Evolutionary conservation across 2,113 vertebrate species (phyloP), one percentile per base, ranked within the genome.

Genomic region (Beaufortia kweichowensis): DNA sequence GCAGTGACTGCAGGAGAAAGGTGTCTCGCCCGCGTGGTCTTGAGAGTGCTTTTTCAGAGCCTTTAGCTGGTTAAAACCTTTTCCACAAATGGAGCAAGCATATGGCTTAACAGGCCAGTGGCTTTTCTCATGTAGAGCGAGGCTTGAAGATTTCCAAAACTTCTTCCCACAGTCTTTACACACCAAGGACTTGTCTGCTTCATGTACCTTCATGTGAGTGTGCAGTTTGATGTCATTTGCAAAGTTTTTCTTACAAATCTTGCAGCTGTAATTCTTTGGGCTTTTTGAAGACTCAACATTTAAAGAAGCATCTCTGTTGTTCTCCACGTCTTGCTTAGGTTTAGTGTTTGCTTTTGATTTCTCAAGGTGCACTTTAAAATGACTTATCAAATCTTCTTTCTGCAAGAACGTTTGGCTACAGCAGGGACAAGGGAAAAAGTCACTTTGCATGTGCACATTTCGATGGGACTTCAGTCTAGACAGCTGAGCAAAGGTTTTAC

Each of bases 91-190:
- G 0, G 76, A 80, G 63, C 84, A 87, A 4, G 78, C 77, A 26
- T 84, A 87, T 3, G 86, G 86, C 50, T 85, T 81, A 11, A 84
- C 74, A 41, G 80, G 78, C 82, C 82, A 78, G 79, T 87, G 83
- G 2, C 41, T 82, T 76, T 66, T 82, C 24, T 81, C 75, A 75
- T 87, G 85, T 12, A 28, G 63, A 9, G 11, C 33, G 4, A 81
- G 68, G 56, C 33, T 65, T 57, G 73, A 71, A 4, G 24, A 10
- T 11, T 70, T 80, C 17, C 6, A 17, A 59, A 85, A 86, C 21
- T 17, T 60, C 50, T 82, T 80, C 15, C 71, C 75, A 68, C 83
- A 85, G 33, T 63, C 59, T 62, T 60, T 77, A 43, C 81, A 86
- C 19, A 53, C 43, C 29, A 74, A 33, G n/a, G n/a, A 10, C 17